Conservation (phyloP, 2,113 vertebrate species). For the Cynoglossus semilaevis region DNA sequence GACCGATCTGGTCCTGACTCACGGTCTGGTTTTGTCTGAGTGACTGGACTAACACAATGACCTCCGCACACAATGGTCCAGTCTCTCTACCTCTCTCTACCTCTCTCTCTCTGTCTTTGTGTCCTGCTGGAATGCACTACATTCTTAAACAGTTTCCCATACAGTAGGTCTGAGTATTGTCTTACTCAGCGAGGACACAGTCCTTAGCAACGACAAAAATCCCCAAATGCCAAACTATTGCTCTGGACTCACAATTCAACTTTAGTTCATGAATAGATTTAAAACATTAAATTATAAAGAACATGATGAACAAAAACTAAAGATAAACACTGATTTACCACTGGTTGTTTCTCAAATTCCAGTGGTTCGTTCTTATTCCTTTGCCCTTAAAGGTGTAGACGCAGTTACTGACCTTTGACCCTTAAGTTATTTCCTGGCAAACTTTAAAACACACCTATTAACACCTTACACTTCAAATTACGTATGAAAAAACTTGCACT, state of each 20-base stretch:
- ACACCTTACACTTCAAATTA: too few relatives aligned
- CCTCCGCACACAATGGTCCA: slow-evolving; percentile 58
- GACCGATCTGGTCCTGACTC: slow-evolving; percentile 67
- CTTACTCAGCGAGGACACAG: slow-evolving; percentile 41
- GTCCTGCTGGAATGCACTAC: slow-evolving; percentile 62
- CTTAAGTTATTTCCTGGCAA: neutral
- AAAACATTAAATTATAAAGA: too few relatives aligned
- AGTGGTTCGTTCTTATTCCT: too few relatives aligned
- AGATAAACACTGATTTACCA: too few relatives aligned
- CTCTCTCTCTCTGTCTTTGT: slow-evolving; percentile 22
- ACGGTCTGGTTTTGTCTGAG: slow-evolving; percentile 63
- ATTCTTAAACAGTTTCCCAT: slow-evolving; percentile 58
- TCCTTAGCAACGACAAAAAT: slow-evolving; percentile 3
- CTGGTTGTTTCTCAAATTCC: too few relatives aligned
- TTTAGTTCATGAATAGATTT: too few relatives aligned
- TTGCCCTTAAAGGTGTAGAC: too few relatives aligned
- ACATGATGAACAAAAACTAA: too few relatives aligned
- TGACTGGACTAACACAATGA: slow-evolving; percentile 67
- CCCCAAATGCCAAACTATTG: neutral
- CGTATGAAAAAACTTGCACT: too few relatives aligned
- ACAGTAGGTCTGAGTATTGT: slow-evolving; percentile 43
- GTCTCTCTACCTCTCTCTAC: slow-evolving; percentile 16
- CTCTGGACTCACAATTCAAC: too few relatives aligned
- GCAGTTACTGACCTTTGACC: neutral
- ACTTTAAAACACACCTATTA: neutral